Percentiles rank a stretch among this genome's conserved stretches.
phyloP scores from a whole-genome alignment of 2,888 invertebrate genomes.

The Calliopum simillimum region DNA sequence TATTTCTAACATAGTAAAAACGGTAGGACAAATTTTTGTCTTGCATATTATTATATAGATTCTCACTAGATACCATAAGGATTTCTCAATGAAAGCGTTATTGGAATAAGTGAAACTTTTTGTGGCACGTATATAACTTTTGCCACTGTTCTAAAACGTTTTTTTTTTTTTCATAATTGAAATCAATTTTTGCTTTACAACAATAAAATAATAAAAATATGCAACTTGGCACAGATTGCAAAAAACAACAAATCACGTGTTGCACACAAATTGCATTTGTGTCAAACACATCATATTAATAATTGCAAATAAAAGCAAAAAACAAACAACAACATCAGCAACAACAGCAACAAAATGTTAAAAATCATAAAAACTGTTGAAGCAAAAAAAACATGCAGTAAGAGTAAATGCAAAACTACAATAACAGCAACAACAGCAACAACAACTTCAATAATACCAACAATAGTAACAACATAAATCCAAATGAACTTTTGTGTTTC shows the following conservation, averaged over 20 bases:
- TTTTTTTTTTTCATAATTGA: too few relatives aligned
- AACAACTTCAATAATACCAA: constrained; percentile 8
- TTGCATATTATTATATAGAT: too few relatives aligned
- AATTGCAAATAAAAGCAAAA: constrained; percentile 13
- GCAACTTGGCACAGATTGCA: background rate
- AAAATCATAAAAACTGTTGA: background rate
- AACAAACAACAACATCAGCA: constrained; percentile 4
- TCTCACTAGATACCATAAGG: too few relatives aligned
- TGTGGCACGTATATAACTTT: too few relatives aligned
- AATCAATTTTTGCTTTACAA: too few relatives aligned
- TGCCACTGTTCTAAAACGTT: too few relatives aligned
- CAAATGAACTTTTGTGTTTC: constrained; percentile 23
- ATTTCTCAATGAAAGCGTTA: too few relatives aligned
- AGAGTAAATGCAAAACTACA: background rate
- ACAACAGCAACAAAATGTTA: constrained; percentile 1
- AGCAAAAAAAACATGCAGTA: background rate
- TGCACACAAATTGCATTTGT: constrained; percentile 32
- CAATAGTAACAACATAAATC: constrained; percentile 16
- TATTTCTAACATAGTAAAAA: too few relatives aligned
- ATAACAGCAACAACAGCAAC: background rate
- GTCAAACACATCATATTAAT: constrained; percentile 27
- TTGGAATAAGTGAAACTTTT: too few relatives aligned
- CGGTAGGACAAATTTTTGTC: too few relatives aligned
- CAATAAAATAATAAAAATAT: too few relatives aligned
- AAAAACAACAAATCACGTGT: constrained; percentile 27